These are phyloP conservation scores for Latrodectus elegans DNA, from an alignment of 2,888 invertebrate genomes.

Conservation along the genomic window DNA sequence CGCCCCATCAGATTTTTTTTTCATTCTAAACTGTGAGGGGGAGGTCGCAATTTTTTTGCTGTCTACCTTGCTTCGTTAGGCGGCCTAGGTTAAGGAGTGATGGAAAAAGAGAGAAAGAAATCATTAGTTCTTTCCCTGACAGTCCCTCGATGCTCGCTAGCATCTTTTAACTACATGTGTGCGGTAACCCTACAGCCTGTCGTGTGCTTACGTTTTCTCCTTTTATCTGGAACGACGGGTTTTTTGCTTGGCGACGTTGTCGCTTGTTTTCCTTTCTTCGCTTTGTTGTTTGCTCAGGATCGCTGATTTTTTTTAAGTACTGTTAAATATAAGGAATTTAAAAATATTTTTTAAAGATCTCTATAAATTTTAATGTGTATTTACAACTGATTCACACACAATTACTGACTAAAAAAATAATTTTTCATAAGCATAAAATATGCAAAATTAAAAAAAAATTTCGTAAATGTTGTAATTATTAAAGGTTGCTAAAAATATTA, in stretches of 20 bases:
- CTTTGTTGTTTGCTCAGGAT: no score
- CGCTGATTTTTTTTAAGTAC: no score
- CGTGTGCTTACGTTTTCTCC: not conserved
- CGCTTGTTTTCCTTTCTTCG: slow-evolving; percentile 12
- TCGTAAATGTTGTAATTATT: no score
- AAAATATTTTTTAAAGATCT: no score
- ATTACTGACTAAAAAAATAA: no score
- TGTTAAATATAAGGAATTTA: no score
- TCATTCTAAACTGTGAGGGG: slow-evolving; percentile 14
- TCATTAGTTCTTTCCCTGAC: slow-evolving; percentile 69
- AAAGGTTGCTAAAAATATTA: no score
- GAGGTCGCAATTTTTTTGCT: slow-evolving; percentile 9
- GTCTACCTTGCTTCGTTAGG: slow-evolving; percentile 65
- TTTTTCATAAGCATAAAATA: no score
- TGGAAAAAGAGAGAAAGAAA: slow-evolving; percentile 65
- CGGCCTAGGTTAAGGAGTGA: slow-evolving; percentile 63
- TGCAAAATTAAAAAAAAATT: no score
- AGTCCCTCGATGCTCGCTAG: slow-evolving; percentile 63
- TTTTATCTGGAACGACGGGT: not conserved
- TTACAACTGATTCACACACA: no score
- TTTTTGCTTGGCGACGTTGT: slow-evolving; percentile 6
- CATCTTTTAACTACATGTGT: slow-evolving; percentile 64
- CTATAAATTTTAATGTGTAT: no score
- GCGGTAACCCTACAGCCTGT: slow-evolving; percentile 33
- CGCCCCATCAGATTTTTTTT: slow-evolving; percentile 59